phyloP scores from a whole-genome alignment of 1,140 invertebrate species.

The Solenopsis invicta region DNA sequence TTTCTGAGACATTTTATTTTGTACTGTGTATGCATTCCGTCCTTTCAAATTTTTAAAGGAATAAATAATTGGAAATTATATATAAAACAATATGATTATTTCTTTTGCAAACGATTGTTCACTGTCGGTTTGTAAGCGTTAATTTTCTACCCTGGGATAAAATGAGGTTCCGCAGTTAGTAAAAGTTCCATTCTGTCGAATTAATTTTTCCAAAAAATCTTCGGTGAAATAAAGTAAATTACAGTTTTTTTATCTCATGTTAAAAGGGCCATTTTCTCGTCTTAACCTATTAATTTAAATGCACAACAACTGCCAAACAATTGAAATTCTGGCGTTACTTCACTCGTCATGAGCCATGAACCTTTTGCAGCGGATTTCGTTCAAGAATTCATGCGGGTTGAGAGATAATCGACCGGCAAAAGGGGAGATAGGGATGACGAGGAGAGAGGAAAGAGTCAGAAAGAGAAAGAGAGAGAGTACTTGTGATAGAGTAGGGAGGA shows the following conservation, averaged over 20 bases:
- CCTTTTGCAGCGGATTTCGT: constrained; percentile 18
- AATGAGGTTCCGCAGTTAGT: constrained; percentile 87
- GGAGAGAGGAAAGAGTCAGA: constrained; percentile 18
- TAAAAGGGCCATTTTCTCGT: background rate
- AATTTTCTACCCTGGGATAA: constrained; percentile 87
- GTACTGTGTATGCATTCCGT: too few relatives aligned
- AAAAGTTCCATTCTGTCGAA: constrained; percentile 79
- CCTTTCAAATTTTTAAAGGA: background rate
- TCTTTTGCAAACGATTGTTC: background rate
- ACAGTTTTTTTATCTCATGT: background rate
- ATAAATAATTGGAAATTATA: background rate
- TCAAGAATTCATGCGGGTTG: constrained; percentile 62
- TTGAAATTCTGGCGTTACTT: constrained; percentile 52
- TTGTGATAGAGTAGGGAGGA: constrained; percentile 48
- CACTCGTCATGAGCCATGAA: constrained; percentile 14
- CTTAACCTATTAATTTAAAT: constrained; percentile 56
- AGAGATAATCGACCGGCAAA: constrained; percentile 57
- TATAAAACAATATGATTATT: too few relatives aligned
- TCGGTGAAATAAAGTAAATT: background rate
- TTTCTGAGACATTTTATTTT: too few relatives aligned
- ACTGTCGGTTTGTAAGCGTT: background rate
- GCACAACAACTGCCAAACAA: constrained; percentile 1
- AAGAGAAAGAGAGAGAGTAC: constrained; percentile 32
- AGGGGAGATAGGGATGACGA: constrained; percentile 35
- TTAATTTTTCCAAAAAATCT: constrained; percentile 2